Evolutionary conservation across 2,113 vertebrate genomes (phyloP).

Genomic region (Periophthalmodon schlosseri): DNA sequence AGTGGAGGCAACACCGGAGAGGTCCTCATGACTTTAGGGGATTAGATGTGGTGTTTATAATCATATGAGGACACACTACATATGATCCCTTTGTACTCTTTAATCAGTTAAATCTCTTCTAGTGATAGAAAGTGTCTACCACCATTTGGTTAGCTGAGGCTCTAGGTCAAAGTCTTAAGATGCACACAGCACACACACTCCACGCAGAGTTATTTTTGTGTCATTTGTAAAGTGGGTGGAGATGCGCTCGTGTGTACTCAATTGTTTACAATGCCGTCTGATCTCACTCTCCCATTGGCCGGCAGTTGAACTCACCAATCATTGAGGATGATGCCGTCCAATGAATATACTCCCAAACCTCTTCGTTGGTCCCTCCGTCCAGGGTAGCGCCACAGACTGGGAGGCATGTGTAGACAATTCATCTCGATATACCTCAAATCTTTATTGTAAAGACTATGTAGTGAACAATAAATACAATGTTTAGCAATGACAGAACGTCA

Average conservation of each 20-base stretch:
- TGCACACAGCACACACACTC: conserved; percentile 69
- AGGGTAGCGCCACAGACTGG: conserved; percentile 83
- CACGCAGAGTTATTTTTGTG: conserved; percentile 80
- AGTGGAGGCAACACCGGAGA: conserved; percentile 20
- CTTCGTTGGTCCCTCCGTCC: conserved; percentile 61
- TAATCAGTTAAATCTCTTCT: background rate
- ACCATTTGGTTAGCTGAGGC: background rate
- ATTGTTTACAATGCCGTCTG: conserved; percentile 57
- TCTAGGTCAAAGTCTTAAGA: conserved; percentile 8
- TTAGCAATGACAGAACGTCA: conserved; percentile 75
- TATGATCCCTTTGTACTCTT: background rate
- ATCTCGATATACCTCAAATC: conserved; percentile 99
- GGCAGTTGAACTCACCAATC: conserved; percentile 24
- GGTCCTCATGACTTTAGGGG: conserved; percentile 16
- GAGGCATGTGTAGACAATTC: conserved; percentile 95
- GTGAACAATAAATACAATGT: conserved; percentile 78
- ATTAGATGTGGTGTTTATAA: background rate
- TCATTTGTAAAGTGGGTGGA: conserved; percentile 74
- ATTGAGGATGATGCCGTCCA: conserved; percentile 29
- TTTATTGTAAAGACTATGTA: conserved; percentile 98
- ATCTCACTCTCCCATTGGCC: conserved; percentile 38
- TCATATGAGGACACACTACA: background rate
- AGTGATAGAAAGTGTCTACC: conserved; percentile 23
- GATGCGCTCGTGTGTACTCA: conserved; percentile 50
- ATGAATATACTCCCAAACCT: conserved; percentile 48